phyloP scores from a whole-genome alignment of 2,113 vertebrate genomes.

The Terrapene triunguis region DNA sequence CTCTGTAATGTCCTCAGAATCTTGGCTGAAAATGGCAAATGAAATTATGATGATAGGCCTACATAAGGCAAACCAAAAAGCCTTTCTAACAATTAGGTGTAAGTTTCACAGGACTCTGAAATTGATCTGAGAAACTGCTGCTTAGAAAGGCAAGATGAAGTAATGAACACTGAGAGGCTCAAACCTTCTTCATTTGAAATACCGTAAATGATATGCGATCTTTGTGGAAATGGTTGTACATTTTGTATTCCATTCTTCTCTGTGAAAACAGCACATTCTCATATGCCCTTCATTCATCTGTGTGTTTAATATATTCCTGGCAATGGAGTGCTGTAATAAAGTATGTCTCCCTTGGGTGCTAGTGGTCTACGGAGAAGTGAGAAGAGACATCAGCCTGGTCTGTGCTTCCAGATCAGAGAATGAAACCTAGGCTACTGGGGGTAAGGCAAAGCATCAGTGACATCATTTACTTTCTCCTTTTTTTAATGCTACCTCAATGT shows the following conservation, averaged over 20 bases:
- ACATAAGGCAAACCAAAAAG: not conserved
- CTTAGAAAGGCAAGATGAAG: constrained; percentile 19
- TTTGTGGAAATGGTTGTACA: not conserved
- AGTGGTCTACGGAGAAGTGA: not conserved
- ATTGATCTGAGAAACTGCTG: not conserved
- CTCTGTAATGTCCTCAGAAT: not conserved
- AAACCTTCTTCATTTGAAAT: not conserved
- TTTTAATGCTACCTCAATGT: not conserved
- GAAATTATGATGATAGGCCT: not conserved
- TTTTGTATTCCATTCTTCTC: not conserved
- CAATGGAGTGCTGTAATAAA: constrained; percentile 21
- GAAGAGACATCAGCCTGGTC: not conserved
- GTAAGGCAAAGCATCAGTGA: not conserved
- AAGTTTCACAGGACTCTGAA: not conserved
- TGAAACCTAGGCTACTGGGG: constrained; percentile 17
- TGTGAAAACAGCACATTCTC: not conserved
- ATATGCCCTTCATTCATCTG: not conserved
- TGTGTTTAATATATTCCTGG: constrained; percentile 13
- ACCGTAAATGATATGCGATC: not conserved
- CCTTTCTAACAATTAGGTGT: not conserved
- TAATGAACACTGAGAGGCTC: not conserved
- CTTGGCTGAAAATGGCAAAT: not conserved
- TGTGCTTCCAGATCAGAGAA: not conserved
- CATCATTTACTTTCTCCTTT: constrained; percentile 15
- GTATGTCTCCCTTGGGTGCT: constrained; percentile 2